Conservation (phyloP, 2,888 invertebrate genomes). For the Sphinx pinastri region DNA sequence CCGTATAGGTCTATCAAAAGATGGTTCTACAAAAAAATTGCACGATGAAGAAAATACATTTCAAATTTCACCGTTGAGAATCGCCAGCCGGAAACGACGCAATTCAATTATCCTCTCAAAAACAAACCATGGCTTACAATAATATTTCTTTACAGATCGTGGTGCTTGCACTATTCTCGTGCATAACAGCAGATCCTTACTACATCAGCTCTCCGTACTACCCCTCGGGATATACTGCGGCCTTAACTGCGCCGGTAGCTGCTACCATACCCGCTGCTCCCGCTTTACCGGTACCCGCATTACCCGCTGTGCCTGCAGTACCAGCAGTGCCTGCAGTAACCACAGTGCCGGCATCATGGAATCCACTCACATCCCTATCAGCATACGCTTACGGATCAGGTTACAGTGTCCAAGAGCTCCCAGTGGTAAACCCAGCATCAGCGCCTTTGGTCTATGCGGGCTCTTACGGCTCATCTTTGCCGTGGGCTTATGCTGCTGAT, state of each 20-base stretch:
- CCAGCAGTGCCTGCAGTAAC: slow-evolving; percentile 31
- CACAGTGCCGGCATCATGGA: slow-evolving; percentile 35
- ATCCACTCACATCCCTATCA: slow-evolving; percentile 48
- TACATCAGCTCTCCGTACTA: slow-evolving; percentile 44
- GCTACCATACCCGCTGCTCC: slow-evolving; percentile 30
- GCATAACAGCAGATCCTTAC: slow-evolving; percentile 53
- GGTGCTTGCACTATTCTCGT: slow-evolving; percentile 48
- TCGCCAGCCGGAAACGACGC: no score
- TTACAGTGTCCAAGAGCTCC: slow-evolving; percentile 51
- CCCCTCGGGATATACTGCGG: slow-evolving; percentile 36
- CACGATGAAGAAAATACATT: no score
- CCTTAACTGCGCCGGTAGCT: slow-evolving; percentile 30
- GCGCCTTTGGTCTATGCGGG: slow-evolving; percentile 45
- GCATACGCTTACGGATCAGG: slow-evolving; percentile 57
- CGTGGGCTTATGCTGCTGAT: slow-evolving; percentile 50
- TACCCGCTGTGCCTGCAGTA: not conserved
- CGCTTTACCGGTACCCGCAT: not conserved
- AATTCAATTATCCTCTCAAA: no score
- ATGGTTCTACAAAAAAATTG: no score
- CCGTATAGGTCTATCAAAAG: no score
- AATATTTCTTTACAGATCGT: slow-evolving; percentile 48
- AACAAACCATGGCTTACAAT: not conserved
- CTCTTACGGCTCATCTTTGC: slow-evolving; percentile 44
- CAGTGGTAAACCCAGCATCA: slow-evolving; percentile 45
- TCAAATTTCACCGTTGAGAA: no score